phyloP scores from a whole-genome alignment of 2,888 invertebrate species.

The Aleiodes testaceus region DNA sequence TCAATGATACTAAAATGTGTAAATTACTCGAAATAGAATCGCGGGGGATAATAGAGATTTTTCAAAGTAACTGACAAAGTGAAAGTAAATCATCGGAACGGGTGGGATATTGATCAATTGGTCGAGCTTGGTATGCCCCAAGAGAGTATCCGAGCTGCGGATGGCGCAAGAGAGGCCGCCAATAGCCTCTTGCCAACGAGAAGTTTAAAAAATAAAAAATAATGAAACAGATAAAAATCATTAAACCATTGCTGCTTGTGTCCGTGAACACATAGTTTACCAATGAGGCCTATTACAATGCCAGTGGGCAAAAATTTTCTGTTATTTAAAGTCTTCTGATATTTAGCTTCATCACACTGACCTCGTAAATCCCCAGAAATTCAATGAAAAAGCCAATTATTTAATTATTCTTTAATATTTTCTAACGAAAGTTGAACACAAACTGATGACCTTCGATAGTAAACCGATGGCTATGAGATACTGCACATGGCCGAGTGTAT shows the following conservation, averaged over 20 bases:
- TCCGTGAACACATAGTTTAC: constrained; percentile 25
- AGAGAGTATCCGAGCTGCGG: constrained; percentile 25
- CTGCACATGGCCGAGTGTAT: constrained; percentile 40
- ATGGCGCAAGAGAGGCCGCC: constrained; percentile 20
- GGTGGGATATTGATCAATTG: constrained; percentile 41
- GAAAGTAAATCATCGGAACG: constrained; percentile 44
- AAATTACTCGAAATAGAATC: constrained; percentile 17
- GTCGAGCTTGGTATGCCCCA: constrained; percentile 27
- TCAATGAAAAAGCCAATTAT: background rate
- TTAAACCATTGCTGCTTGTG: constrained; percentile 26
- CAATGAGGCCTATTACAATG: constrained; percentile 1
- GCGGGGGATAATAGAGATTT: constrained; percentile 39
- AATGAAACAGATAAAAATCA: constrained; percentile 17
- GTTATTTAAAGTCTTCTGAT: no score
- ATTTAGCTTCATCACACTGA: no score
- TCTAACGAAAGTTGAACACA: constrained; percentile 12
- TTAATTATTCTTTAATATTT: background rate
- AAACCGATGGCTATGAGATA: constrained; percentile 16
- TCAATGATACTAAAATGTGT: constrained; percentile 6
- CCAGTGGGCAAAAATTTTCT: background rate
- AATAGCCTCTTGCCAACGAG: background rate
- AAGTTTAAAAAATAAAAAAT: background rate
- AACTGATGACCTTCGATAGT: constrained; percentile 24
- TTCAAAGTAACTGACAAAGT: constrained; percentile 38
- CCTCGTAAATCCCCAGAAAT: background rate